Evolutionary conservation across 1,140 invertebrate genomes (phyloP).

Genomic region (Ericerus pela): DNA sequence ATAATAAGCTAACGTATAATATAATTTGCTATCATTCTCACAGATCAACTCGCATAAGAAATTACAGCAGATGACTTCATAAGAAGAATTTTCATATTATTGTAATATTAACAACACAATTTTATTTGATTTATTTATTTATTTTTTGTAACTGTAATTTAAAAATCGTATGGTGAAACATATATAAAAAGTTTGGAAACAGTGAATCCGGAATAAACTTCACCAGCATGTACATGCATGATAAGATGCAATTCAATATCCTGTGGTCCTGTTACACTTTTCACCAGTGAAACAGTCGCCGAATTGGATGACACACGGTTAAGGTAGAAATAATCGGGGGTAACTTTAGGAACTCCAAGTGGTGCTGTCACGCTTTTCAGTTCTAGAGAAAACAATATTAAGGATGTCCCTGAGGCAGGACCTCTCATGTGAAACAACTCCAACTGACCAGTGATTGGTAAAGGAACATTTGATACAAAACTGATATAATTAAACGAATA

Average conservation of each 20-base stretch:
- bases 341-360: constrained; percentile 40
- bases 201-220: constrained; percentile 54
- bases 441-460: constrained; percentile 47
- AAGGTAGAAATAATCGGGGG: constrained; percentile 49
- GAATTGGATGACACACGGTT: constrained; percentile 36
- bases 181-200: constrained; percentile 70
- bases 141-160: too few relatives aligned
- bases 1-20: too few relatives aligned
- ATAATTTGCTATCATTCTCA: too few relatives aligned
- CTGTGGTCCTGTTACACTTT: constrained; percentile 64
- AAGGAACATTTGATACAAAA: constrained; percentile 64
- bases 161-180: constrained; percentile 71
- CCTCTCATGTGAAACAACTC: constrained; percentile 79
- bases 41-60: too few relatives aligned
- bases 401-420: constrained; percentile 47
- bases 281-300: constrained; percentile 54
- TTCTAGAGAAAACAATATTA: constrained; percentile 57
- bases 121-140: too few relatives aligned
- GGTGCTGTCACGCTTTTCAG: constrained; percentile 47
- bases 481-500: constrained; percentile 85
- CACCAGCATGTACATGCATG: constrained; percentile 64
- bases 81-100: too few relatives aligned
- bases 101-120: too few relatives aligned
- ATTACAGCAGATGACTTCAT: too few relatives aligned
- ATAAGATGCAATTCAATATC: constrained; percentile 71